phyloP scores from a whole-genome alignment of 2,113 vertebrate species.

The Loxodonta africana region DNA sequence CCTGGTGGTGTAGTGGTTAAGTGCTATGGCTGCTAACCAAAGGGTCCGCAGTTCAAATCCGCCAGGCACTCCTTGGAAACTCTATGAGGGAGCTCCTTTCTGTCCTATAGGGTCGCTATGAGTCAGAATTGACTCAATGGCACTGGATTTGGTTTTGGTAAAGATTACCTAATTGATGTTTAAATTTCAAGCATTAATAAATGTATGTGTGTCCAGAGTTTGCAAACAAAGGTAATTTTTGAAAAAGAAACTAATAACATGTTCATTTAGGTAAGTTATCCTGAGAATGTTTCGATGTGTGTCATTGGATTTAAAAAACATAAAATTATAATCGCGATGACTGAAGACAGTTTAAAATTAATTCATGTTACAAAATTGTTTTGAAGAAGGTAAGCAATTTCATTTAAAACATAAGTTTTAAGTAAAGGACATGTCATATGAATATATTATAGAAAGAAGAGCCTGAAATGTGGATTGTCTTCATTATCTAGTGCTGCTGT shows the following conservation, averaged over 20 bases:
- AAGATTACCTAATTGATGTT: neutral
- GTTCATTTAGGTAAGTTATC: neutral
- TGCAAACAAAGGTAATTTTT: neutral
- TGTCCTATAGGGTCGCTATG: no score
- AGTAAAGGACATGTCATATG: neutral
- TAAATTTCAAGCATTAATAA: neutral
- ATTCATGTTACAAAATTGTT: neutral
- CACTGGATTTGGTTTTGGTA: neutral
- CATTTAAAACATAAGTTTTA: neutral
- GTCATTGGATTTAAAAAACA: neutral
- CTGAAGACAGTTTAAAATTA: neutral
- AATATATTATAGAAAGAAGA: neutral
- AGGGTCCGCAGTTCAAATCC: no score
- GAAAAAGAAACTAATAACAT: neutral
- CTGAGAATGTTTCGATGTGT: neutral
- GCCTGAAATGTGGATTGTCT: neutral
- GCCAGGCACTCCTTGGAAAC: no score
- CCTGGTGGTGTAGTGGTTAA: no score
- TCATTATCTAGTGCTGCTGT: no score
- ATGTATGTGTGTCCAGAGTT: neutral
- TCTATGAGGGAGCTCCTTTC: no score
- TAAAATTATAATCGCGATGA: neutral
- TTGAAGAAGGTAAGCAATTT: neutral
- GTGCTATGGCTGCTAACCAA: no score
- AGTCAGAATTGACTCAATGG: no score